phyloP scores from a whole-genome alignment of 2,113 vertebrate species.

The Crypturellus undulatus region DNA sequence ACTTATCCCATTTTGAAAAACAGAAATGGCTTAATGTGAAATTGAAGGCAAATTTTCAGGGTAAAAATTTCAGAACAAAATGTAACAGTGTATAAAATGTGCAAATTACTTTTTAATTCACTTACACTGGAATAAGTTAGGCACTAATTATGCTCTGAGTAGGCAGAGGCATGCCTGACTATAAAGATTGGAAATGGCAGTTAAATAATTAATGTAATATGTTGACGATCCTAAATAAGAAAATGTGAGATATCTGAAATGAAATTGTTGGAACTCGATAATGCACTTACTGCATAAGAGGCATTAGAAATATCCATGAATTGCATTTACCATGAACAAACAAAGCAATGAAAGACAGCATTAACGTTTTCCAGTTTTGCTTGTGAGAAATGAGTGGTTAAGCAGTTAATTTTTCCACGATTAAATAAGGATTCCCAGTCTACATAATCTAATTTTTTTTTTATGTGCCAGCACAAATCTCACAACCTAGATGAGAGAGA shows the following conservation, averaged over 20 bases:
- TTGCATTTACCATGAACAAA: neutral
- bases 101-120: constrained; percentile 13
- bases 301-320: neutral
- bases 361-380: neutral
- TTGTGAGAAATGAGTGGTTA: neutral
- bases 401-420: neutral
- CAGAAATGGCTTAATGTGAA: neutral
- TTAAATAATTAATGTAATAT: constrained; percentile 52
- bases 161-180: constrained; percentile 8
- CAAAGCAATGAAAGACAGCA: neutral
- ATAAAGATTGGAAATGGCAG: constrained; percentile 20
- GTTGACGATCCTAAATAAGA: constrained; percentile 36
- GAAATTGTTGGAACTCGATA: neutral
- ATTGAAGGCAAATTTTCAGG: neutral
- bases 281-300: neutral
- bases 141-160: constrained; percentile 42
- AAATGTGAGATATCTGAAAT: constrained; percentile 6
- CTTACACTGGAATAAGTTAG: constrained; percentile 28
- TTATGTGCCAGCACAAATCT: neutral
- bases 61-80: constrained; percentile 28
- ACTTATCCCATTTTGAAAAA: neutral
- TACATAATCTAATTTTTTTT: neutral
- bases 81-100: neutral
- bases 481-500: neutral
- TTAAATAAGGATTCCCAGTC: neutral